Percentiles rank a stretch among this genome's conserved stretches.
phyloP scores from a whole-genome alignment of 2,113 vertebrate species.

The Tauraco erythrolophus region DNA sequence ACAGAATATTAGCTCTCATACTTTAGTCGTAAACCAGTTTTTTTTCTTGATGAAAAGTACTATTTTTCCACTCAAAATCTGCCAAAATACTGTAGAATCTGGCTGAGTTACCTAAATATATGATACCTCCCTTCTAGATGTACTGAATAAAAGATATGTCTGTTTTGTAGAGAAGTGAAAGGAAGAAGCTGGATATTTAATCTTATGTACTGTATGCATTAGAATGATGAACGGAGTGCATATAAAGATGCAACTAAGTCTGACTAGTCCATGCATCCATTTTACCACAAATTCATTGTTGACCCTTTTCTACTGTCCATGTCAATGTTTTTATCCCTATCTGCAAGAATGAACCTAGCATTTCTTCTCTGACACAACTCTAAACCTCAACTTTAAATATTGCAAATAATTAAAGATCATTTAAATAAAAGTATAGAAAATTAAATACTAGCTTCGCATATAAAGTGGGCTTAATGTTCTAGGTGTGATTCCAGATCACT shows the following conservation, averaged over 20 bases:
- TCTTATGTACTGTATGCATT: neutral
- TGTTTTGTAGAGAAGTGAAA: neutral
- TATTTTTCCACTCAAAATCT: neutral
- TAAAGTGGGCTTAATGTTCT: slow-evolving; percentile 61
- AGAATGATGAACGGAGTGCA: neutral
- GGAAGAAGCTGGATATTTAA: neutral
- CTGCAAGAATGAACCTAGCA: neutral
- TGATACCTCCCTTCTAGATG: neutral
- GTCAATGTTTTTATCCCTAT: neutral
- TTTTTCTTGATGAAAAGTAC: neutral
- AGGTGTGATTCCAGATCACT: slow-evolving; percentile 60
- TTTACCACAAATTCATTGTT: neutral
- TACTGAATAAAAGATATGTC: neutral
- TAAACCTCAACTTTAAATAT: slow-evolving; percentile 33
- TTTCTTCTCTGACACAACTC: slow-evolving; percentile 18
- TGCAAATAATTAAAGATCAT: slow-evolving; percentile 63
- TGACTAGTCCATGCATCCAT: neutral
- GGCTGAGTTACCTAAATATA: neutral
- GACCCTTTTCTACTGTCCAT: neutral
- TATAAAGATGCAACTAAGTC: neutral
- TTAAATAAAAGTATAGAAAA: slow-evolving; percentile 67
- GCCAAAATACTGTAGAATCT: neutral
- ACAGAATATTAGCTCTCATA: neutral
- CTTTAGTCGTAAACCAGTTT: neutral
- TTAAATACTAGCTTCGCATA: slow-evolving; percentile 65